Percentiles rank a stretch among this genome's conserved stretches.
Evolutionary conservation across 2,888 invertebrate genomes (phyloP).

Genomic region (Acronicta alni): DNA sequence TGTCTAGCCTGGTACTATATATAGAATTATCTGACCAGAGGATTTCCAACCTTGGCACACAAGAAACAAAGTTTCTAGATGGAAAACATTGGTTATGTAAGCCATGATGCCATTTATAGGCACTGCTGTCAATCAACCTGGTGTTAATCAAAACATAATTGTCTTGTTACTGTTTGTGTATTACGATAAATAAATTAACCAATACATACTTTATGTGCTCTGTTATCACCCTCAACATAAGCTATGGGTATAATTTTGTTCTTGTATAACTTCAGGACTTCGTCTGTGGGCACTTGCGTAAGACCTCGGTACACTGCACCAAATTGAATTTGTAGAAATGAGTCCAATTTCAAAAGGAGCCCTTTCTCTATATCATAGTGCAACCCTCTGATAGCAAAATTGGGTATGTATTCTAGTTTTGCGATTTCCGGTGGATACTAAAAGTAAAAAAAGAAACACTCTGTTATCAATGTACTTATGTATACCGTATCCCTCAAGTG

Average conservation of each 20-base stretch:
- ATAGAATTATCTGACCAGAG: slow-evolving; percentile 17
- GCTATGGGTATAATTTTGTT: slow-evolving; percentile 96
- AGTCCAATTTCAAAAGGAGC: slow-evolving; percentile 97
- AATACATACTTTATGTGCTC: slow-evolving; percentile 91
- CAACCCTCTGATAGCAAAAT: slow-evolving; percentile 98
- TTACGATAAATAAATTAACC: neutral
- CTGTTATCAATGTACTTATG: neutral
- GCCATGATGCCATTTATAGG: slow-evolving; percentile 7
- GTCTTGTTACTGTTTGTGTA: neutral
- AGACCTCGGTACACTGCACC: slow-evolving; percentile 97
- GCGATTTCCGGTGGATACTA: slow-evolving; percentile 97
- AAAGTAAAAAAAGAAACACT: slow-evolving; percentile 55
- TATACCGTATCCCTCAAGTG: neutral
- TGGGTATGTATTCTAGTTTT: slow-evolving; percentile 95
- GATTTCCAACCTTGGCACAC: slow-evolving; percentile 35
- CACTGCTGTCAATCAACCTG: slow-evolving; percentile 19
- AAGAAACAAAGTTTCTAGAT: slow-evolving; percentile 13
- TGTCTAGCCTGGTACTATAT: slow-evolving; percentile 45
- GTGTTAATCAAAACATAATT: neutral
- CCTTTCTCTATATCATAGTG: slow-evolving; percentile 99
- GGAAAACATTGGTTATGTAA: slow-evolving; percentile 16
- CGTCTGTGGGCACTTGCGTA: slow-evolving; percentile 94
- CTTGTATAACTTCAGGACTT: slow-evolving; percentile 95
- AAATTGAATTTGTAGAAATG: slow-evolving; percentile 98
- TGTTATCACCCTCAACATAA: slow-evolving; percentile 94